Percentiles rank a stretch among this genome's conserved stretches.
These are phyloP conservation scores for Cladorhizidae sp. DNA, from an alignment of 37 sponge, comb jelly and placozoan genomes.

Conservation along the genomic window DNA sequence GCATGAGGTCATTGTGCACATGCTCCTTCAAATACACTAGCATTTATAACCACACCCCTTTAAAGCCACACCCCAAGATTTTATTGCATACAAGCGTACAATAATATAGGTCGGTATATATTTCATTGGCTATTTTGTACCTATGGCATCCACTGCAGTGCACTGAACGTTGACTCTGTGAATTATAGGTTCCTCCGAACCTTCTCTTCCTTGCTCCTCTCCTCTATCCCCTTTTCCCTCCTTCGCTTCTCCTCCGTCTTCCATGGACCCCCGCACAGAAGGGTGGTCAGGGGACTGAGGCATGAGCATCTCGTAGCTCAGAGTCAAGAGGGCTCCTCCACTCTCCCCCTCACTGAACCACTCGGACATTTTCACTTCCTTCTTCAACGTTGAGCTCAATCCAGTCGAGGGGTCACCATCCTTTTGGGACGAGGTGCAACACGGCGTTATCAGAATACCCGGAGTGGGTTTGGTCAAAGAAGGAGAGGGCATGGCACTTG, in stretches of 20 bases:
- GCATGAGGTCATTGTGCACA: too few relatives aligned
- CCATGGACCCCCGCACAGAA: slow-evolving; percentile 21
- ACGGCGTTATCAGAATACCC: neutral
- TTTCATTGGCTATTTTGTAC: too few relatives aligned
- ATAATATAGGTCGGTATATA: too few relatives aligned
- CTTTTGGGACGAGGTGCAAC: neutral
- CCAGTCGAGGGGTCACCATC: neutral
- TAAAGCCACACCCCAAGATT: too few relatives aligned
- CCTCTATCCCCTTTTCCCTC: neutral
- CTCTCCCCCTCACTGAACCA: neutral
- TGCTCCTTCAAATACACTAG: too few relatives aligned
- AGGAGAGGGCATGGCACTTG: neutral
- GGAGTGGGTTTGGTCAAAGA: neutral
- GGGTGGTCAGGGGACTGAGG: slow-evolving; percentile 51
- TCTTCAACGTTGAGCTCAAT: too few relatives aligned
- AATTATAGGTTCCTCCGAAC: slow-evolving; percentile 30
- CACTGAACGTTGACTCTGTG: slow-evolving; percentile 38
- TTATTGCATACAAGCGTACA: too few relatives aligned
- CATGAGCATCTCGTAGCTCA: slow-evolving; percentile 23
- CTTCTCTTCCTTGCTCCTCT: neutral
- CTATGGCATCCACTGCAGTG: slow-evolving; percentile 60
- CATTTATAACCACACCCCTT: too few relatives aligned
- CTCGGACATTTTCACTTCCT: neutral
- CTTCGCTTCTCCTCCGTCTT: neutral
- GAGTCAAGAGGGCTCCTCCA: slow-evolving; percentile 15